Base-by-base conservation (phyloP, 2,888 invertebrate species). In the Limnephilus rhombicus region DNA sequence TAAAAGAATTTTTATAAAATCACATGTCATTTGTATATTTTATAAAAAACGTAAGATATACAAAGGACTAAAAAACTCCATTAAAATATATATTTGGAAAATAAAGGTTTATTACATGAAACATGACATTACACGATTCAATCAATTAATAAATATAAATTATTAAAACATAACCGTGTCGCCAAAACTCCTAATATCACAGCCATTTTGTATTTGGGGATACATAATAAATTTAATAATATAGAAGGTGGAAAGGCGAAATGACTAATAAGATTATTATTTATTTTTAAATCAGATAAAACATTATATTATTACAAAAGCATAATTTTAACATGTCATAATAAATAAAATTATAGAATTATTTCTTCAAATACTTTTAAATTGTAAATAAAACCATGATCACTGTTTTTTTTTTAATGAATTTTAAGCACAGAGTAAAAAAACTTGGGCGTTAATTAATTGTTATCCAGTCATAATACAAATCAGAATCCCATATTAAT, bases 131-230 rank as follows among this genome's bases (percentile, higher is more conserved):
- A 37, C 24, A 83, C 18, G 37, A 83, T 83, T 83, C 24, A 83
- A 83, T 31, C 24, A 29, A 82, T 34, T 24, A 37, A 83, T 83
- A 24, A 83, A 83, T 83, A 83, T 83, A 83, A 83, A 83, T 83
- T 83, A 37, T 83, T 24, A 83, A 83, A 83, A 83, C 34, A 41
- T 83, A 83, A 83, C 83, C 83, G 83, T 83, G 83, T 83, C 83
- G 83, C 83, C 83, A 37, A 68, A 68, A 68, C 68, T 68, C 68
- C 68, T 68, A 68, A 68, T 9, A 68, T 68, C 68, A 68, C 68
- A 68, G 68, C 68, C 68, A 68, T 9, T 24, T 68, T 18, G 9
- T 68, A 9, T 68, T 68, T 68, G 68, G 24, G 68, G 68, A 68
- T 68, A 68, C 68, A 68, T 68, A 68, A 68, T 68, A 68, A 68